Percentiles rank a stretch among this genome's conserved stretches.
These are phyloP conservation scores for Acanthopagrus latus DNA, from an alignment of 2,797 vertebrate species.

Conservation along the genomic window DNA sequence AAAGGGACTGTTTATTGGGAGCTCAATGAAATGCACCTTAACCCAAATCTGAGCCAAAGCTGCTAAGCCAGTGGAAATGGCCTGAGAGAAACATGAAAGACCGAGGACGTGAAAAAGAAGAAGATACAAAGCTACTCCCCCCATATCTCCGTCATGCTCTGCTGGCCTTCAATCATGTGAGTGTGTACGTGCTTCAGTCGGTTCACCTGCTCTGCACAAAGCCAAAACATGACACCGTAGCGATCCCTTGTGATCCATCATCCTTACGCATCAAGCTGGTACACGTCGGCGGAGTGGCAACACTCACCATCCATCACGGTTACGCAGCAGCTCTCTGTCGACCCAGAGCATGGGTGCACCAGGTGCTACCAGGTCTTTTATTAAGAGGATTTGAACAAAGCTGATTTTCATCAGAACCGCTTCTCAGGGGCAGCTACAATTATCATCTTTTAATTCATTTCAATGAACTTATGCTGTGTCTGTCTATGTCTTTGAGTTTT, in stretches of 20 bases:
- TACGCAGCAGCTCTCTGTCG: slow-evolving; percentile 29
- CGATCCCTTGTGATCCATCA: slow-evolving; percentile 63
- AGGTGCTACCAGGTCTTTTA: slow-evolving; percentile 9
- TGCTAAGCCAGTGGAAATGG: slow-evolving; percentile 32
- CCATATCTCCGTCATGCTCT: slow-evolving; percentile 25
- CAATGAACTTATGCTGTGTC: no score
- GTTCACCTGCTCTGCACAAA: slow-evolving; percentile 53
- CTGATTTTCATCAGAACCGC: slow-evolving; percentile 23
- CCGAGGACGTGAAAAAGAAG: background rate
- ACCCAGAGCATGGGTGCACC: background rate
- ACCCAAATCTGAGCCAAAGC: slow-evolving; percentile 15
- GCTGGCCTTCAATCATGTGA: slow-evolving; percentile 31
- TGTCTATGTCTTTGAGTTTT: background rate
- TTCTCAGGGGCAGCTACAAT: slow-evolving; percentile 41
- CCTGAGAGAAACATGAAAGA: slow-evolving; percentile 35
- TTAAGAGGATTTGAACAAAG: slow-evolving; percentile 28
- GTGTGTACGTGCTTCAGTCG: slow-evolving; percentile 30
- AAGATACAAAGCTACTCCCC: slow-evolving; percentile 27
- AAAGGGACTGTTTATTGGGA: slow-evolving; percentile 37
- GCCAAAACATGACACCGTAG: slow-evolving; percentile 58
- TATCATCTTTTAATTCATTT: slow-evolving; percentile 38
- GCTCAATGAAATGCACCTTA: slow-evolving; percentile 41
- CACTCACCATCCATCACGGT: slow-evolving; percentile 65
- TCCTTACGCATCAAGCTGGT: slow-evolving; percentile 60
- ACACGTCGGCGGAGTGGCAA: slow-evolving; percentile 37